Base-by-base conservation (phyloP, 2,113 vertebrate species). In the Orthonyx spaldingii region DNA sequence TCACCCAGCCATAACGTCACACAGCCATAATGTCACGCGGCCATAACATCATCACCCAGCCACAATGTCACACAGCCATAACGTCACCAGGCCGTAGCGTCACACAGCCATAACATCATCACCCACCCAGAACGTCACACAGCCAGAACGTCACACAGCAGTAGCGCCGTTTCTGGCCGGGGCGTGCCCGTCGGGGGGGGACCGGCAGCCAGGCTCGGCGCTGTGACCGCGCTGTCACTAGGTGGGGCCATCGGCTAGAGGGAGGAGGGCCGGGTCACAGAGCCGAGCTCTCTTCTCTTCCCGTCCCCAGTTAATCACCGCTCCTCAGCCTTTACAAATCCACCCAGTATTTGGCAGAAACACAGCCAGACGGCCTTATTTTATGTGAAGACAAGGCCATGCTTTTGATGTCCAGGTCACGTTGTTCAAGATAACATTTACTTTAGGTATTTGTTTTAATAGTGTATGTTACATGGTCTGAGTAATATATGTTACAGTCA, bases 231-330 rank as follows among this genome's bases (percentile, higher is more conserved):
- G 16, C 7, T 3, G 74, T 81, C 97, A 87, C 96, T 17, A 92
- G 96, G 49, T 95, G 96, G 96, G 82, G 80, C 75, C 60, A 4
- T 86, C 39, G 47, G 64, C 55, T 19, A 10, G 41, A 32, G 16
- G 37, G 83, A 4, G 9, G 7, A 8, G 18, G 3, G 8, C 5
- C 0, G 2, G 3, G 8, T 1, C 4, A 0, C 3, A 0, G 8
- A 1, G 16, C 6, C 6, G 0, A 7, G 13, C 30, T 11, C 21
- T 1, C 8, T 2, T 9, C 13, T 10, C 8, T 4, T 6, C 16
- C 55, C 0, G 0, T 8, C 39, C 11, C 37, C 2, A 12, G 2
- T 1, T 19, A 18, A 7, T 5, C 2, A 3, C 7, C 3, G 0
- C 28, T 21, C n/a, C 26, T 9, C 2, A 7, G 56, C 26, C n/a